Evolutionary conservation across 2,113 vertebrate genomes (phyloP).

Genomic region (Gobiocypris rarus): DNA sequence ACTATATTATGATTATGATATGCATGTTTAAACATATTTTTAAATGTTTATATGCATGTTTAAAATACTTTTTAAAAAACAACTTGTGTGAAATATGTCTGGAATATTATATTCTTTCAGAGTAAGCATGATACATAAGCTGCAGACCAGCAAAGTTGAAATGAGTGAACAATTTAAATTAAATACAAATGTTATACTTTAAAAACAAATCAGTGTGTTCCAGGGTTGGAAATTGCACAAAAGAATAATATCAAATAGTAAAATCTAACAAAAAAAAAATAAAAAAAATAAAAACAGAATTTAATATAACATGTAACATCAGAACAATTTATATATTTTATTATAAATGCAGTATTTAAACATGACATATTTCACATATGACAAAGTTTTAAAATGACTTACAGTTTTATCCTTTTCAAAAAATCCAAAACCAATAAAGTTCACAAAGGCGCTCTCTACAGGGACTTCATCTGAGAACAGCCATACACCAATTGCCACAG

Average conservation of each 20-base stretch:
- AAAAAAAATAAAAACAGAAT: background rate
- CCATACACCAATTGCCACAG: slow-evolving; percentile 40
- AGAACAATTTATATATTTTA: slow-evolving; percentile 21
- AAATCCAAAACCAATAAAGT: slow-evolving; percentile 33
- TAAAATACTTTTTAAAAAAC: background rate
- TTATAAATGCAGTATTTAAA: background rate
- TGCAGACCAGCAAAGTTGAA: slow-evolving; percentile 17
- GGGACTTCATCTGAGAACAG: slow-evolving; percentile 43
- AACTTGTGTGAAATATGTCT: slow-evolving; percentile 34
- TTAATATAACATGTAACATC: background rate
- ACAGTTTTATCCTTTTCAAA: slow-evolving; percentile 36
- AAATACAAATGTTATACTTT: background rate
- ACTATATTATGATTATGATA: background rate
- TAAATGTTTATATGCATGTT: background rate
- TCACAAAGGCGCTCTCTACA: slow-evolving; percentile 29
- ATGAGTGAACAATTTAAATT: slow-evolving; percentile 7
- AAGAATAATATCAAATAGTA: background rate
- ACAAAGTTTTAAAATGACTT: slow-evolving; percentile 35
- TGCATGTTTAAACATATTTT: background rate
- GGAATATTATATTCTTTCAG: slow-evolving; percentile 28
- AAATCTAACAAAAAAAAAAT: background rate
- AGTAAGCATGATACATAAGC: slow-evolving; percentile 1
- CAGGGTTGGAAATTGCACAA: background rate
- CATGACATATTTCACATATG: background rate
- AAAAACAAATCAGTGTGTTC: background rate